A percentile compares a stretch with the other conserved stretches of the same genome.
Conservation (phyloP, 2,888 invertebrate species). For the Acrobasis repandana region DNA sequence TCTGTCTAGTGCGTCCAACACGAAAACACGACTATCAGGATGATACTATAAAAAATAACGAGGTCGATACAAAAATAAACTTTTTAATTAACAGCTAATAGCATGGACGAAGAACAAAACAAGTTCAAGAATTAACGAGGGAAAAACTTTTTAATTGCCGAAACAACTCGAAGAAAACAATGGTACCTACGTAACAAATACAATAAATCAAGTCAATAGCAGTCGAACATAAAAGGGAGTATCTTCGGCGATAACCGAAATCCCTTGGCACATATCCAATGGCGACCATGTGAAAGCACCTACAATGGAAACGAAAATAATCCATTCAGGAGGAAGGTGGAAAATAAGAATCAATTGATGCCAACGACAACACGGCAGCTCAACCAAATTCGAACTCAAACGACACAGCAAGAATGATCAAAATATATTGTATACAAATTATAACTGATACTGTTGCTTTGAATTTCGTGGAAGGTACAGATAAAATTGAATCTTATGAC, state of each 20-base stretch:
- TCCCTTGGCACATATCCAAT: conserved; percentile 67
- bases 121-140: conserved; percentile 1
- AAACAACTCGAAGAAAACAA: conserved; percentile 26
- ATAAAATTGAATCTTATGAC: conserved; percentile 30
- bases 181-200: conserved; percentile 23
- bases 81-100: conserved; percentile 2
- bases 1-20: too few relatives aligned
- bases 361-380: conserved; percentile 35
- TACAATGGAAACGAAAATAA: conserved; percentile 72
- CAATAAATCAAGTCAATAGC: conserved; percentile 35
- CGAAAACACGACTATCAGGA: too few relatives aligned
- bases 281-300: conserved; percentile 61
- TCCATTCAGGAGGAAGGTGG: conserved; percentile 67
- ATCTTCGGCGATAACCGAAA: conserved; percentile 51
- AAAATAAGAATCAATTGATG: conserved; percentile 62
- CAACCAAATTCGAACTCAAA: conserved; percentile 38
- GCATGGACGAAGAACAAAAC: neutral
- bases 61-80: neutral
- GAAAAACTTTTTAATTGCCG: conserved; percentile 23
- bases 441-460: neutral
- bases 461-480: conserved; percentile 22
- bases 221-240: conserved; percentile 39
- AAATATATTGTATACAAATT: too few relatives aligned
- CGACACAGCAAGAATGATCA: conserved; percentile 8
- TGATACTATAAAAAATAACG: too few relatives aligned